These are phyloP conservation scores for Nephotettix cincticeps DNA, from an alignment of 1,140 invertebrate genomes.

Conservation along the genomic window DNA sequence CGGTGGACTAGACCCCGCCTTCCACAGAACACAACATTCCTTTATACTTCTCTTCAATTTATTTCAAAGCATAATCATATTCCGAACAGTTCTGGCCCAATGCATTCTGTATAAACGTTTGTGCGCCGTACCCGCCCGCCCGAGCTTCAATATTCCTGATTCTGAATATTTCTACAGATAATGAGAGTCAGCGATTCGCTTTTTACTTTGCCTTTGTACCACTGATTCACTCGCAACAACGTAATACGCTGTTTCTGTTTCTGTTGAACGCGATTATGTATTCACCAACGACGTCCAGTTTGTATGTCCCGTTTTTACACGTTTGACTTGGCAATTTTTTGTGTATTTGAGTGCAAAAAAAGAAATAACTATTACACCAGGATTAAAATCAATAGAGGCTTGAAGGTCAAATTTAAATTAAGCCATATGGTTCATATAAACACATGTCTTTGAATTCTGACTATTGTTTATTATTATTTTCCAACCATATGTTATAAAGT, in stretches of 20 bases:
- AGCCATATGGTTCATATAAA: no score
- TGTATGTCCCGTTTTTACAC: neutral
- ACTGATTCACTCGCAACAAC: neutral
- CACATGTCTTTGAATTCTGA: no score
- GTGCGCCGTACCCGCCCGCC: neutral
- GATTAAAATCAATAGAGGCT: no score
- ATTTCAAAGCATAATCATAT: constrained; percentile 19
- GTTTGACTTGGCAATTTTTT: neutral
- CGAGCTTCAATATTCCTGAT: constrained; percentile 7
- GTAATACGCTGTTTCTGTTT: neutral
- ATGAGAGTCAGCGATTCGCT: constrained; percentile 1
- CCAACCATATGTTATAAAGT: no score
- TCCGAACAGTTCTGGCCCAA: constrained; percentile 13
- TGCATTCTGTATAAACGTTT: constrained; percentile 11
- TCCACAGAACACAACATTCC: constrained; percentile 18
- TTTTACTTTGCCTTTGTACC: neutral
- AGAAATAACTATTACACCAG: neutral
- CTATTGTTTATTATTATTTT: no score
- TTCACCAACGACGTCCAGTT: neutral
- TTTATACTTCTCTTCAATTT: constrained; percentile 20
- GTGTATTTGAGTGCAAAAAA: neutral
- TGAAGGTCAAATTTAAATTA: no score
- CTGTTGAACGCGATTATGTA: neutral
- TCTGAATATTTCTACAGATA: constrained; percentile 6
- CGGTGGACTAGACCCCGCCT: constrained; percentile 9